These are phyloP conservation scores for Melinaea menophilus DNA, from an alignment of 2,888 invertebrate genomes.

Conservation along the genomic window DNA sequence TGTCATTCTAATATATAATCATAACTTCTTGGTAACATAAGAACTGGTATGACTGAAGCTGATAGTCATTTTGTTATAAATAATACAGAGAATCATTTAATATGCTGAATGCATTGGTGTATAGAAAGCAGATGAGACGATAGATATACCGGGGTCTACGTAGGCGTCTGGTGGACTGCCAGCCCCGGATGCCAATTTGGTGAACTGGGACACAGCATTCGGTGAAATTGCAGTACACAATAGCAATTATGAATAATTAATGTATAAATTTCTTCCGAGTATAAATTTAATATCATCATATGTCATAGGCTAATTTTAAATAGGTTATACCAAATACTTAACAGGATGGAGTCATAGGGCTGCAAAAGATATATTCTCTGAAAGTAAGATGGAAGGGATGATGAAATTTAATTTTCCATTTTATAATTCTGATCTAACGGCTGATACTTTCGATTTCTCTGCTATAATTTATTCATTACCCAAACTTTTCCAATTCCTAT, in stretches of 20 bases:
- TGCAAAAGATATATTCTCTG: no score
- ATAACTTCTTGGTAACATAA: no score
- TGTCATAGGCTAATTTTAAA: no score
- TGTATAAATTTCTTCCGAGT: neutral
- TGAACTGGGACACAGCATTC: slow-evolving; percentile 37
- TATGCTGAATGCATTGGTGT: slow-evolving; percentile 29
- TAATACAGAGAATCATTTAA: no score
- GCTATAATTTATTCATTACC: slow-evolving; percentile 34
- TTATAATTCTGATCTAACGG: slow-evolving; percentile 27
- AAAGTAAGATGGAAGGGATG: no score
- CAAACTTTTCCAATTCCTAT: slow-evolving; percentile 21
- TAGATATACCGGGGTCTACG: slow-evolving; percentile 50
- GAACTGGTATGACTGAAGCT: no score
- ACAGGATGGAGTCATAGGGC: no score
- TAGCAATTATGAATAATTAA: slow-evolving; percentile 1
- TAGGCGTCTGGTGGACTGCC: slow-evolving; percentile 57
- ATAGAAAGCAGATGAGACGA: slow-evolving; percentile 50
- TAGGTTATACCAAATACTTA: no score
- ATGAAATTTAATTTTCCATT: neutral
- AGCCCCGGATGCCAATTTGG: slow-evolving; percentile 61
- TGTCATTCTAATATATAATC: no score
- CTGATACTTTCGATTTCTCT: slow-evolving; percentile 29
- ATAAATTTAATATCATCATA: no score
- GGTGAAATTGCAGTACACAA: slow-evolving; percentile 18
- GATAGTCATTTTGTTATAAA: no score